phyloP scores from a whole-genome alignment of 2,888 invertebrate genomes.

The Orthosia gracilis region DNA sequence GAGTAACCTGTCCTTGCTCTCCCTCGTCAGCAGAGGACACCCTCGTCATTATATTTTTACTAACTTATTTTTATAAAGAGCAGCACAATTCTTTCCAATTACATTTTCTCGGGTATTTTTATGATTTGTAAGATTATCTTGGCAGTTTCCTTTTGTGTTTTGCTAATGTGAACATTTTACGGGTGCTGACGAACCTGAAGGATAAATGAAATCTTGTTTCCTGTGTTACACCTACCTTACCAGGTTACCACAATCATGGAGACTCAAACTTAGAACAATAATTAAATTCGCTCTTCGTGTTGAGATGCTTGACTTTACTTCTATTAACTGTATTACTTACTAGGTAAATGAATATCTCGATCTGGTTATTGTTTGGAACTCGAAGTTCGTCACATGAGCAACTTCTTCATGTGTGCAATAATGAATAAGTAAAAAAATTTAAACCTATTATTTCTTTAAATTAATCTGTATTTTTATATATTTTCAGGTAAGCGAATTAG shows the following conservation, averaged over 20 bases:
- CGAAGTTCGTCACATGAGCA: background rate
- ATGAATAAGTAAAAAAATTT: background rate
- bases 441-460: background rate
- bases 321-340: background rate
- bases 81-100: slow-evolving; percentile 43
- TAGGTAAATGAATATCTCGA: background rate
- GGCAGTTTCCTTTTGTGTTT: slow-evolving; percentile 44
- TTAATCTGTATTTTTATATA: slow-evolving; percentile 2
- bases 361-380: background rate
- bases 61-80: slow-evolving; percentile 46
- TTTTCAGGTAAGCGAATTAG: slow-evolving; percentile 54
- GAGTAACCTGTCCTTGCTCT: slow-evolving; percentile 77
- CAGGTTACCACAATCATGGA: background rate
- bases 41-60: slow-evolving; percentile 59
- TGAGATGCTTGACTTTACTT: background rate
- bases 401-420: background rate
- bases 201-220: slow-evolving; percentile 4
- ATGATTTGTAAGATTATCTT: slow-evolving; percentile 52
- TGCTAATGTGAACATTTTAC: slow-evolving; percentile 34
- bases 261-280: background rate
- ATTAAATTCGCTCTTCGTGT: background rate
- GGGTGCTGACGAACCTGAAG: background rate
- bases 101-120: slow-evolving; percentile 42
- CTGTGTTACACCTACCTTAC: background rate
- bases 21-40: slow-evolving; percentile 70